These are phyloP conservation scores for Hexactinellida sp. DNA, from an alignment of 37 sponge, comb jelly and placozoan species.

Conservation along the genomic window DNA sequence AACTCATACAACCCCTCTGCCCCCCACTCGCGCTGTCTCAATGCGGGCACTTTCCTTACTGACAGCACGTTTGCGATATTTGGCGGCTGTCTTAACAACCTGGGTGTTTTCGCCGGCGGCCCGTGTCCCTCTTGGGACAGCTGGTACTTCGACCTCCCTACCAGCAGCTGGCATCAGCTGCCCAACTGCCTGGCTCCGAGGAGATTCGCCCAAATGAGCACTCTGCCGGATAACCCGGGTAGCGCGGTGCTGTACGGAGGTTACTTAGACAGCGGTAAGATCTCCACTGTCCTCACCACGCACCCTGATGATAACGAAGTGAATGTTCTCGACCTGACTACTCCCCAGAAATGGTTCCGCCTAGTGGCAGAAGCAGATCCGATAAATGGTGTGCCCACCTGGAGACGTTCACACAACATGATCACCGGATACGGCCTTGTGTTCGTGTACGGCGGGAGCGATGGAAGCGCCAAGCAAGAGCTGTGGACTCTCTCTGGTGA, in stretches of 20 bases:
- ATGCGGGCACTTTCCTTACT: constrained; percentile 24
- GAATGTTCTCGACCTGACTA: neutral
- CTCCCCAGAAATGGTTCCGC: constrained; percentile 1
- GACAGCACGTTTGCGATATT: constrained; percentile 30
- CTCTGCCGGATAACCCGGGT: constrained; percentile 24
- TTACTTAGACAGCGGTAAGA: neutral
- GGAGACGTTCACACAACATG: neutral
- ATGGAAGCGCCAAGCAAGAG: neutral
- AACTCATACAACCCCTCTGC: constrained; percentile 44
- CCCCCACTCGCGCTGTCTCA: constrained; percentile 38
- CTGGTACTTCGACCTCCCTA: constrained; percentile 25
- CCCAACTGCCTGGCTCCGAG: constrained; percentile 31
- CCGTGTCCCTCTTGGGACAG: constrained; percentile 49
- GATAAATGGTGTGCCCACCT: neutral
- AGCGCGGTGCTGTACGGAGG: constrained; percentile 44
- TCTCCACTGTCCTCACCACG: neutral
- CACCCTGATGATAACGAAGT: neutral
- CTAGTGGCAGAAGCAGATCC: neutral
- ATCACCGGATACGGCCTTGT: constrained; percentile 1
- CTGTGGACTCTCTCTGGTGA: constrained; percentile 36
- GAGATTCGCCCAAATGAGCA: constrained; percentile 30
- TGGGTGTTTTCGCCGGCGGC: constrained; percentile 30
- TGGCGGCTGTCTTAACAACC: constrained; percentile 40
- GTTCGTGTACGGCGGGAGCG: constrained; percentile 41
- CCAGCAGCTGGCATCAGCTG: constrained; percentile 20